Evolutionary conservation across 2,888 invertebrate genomes (phyloP).

Genomic region (Drosophila nr. perissopoda): DNA sequence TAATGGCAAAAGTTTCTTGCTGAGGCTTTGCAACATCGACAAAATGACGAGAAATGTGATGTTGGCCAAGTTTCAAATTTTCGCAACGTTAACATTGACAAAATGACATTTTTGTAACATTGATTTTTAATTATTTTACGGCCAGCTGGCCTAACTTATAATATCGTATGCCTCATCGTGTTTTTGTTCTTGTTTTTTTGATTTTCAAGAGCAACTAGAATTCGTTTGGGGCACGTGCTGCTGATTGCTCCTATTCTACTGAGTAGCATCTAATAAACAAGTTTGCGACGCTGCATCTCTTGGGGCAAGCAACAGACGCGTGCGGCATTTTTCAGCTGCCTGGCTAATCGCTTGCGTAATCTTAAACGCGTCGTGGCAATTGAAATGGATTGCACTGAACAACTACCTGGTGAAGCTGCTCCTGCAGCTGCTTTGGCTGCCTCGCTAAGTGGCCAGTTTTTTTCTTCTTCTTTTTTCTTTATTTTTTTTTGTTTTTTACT

Average conservation of each 20-base stretch:
- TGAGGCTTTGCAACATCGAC: constrained; percentile 38
- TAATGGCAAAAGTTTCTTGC: constrained; percentile 43
- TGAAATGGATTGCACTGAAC: constrained; percentile 73
- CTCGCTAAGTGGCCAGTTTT: constrained; percentile 41
- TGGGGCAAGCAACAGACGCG: constrained; percentile 47
- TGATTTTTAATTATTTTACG: constrained; percentile 65
- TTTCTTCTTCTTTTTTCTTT: background rate
- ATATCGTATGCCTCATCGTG: constrained; percentile 9
- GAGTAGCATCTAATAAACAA: constrained; percentile 70
- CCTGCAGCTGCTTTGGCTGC: constrained; percentile 39
- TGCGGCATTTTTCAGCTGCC: constrained; percentile 81
- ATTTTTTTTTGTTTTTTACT: background rate
- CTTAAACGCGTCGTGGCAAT: constrained; percentile 79
- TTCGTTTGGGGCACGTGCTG: constrained; percentile 58
- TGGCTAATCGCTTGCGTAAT: constrained; percentile 78
- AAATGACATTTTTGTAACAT: constrained; percentile 54
- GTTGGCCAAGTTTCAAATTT: constrained; percentile 30
- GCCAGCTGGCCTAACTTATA: background rate
- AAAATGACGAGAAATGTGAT: background rate
- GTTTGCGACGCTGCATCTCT: constrained; percentile 41
- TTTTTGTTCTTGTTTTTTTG: background rate
- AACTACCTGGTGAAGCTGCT: constrained; percentile 55
- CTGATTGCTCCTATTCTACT: constrained; percentile 37
- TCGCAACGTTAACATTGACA: constrained; percentile 33
- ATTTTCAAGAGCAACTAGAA: constrained; percentile 21